These are phyloP conservation scores for Sinocyclocheilus anshuiensis DNA, from an alignment of 2,113 vertebrate species.

Conservation along the genomic window DNA sequence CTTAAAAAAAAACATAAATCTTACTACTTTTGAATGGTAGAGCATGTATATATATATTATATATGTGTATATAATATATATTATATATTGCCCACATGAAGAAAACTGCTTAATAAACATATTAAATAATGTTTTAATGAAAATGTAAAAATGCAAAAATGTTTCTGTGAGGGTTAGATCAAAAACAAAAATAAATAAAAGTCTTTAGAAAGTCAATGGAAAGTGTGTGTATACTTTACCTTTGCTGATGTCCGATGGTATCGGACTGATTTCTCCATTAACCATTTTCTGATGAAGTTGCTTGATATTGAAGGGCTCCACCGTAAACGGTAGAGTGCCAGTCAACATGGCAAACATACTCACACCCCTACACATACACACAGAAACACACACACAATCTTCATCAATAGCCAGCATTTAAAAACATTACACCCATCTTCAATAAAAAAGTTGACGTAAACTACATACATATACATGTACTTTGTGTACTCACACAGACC, in stretches of 20 bases:
- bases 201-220: too few species aligned
- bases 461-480: neutral
- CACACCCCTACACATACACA: conserved; percentile 74
- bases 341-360: conserved; percentile 85
- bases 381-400: conserved; percentile 18
- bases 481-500: conserved; percentile 77
- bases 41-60: neutral
- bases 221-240: conserved; percentile 59
- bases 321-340: conserved; percentile 77
- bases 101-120: too few species aligned
- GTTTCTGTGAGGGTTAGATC: too few species aligned
- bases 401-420: neutral
- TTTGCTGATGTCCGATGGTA: conserved; percentile 80
- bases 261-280: conserved; percentile 78
- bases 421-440: too few species aligned
- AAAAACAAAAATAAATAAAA: too few species aligned
- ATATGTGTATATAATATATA: too few species aligned
- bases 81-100: neutral
- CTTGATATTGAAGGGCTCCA: conserved; percentile 86
- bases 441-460: too few species aligned
- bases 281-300: conserved; percentile 84
- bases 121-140: too few species aligned
- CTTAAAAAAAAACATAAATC: neutral
- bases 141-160: too few species aligned
- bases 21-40: neutral